Conservation (phyloP, 2,888 invertebrate species). For the Cylloceria caligata region DNA sequence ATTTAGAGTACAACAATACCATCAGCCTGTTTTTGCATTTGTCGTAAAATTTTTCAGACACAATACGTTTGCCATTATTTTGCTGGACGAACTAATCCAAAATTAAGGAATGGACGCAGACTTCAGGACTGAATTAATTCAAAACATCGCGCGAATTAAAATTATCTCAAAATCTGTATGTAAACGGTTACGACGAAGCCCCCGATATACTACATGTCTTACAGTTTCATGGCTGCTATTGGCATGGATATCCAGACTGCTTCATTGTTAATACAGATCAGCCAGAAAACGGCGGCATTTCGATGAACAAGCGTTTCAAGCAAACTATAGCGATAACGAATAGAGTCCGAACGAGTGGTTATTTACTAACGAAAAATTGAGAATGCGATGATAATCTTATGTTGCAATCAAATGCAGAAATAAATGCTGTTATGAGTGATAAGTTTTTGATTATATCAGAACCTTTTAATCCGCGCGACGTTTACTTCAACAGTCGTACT, state of each 20-base stretch:
- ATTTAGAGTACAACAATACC: constrained; percentile 61
- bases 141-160: neutral
- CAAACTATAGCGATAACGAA: neutral
- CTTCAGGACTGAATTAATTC: neutral
- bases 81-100: constrained; percentile 1
- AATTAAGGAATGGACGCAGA: constrained; percentile 39
- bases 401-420: no score
- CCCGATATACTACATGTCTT: constrained; percentile 19
- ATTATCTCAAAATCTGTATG: constrained; percentile 33
- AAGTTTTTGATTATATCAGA: no score
- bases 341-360: neutral
- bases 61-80: neutral
- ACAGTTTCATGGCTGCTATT: constrained; percentile 46
- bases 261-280: neutral
- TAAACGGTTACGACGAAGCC: neutral
- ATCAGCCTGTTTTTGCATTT: constrained; percentile 50
- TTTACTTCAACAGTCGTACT: no score
- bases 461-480: no score
- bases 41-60: constrained; percentile 12
- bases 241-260: constrained; percentile 39
- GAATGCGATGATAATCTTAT: neutral
- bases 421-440: no score
- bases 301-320: neutral
- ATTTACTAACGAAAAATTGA: no score
- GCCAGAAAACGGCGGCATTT: neutral